Conservation (phyloP, 1,140 invertebrate species). For the Laodelphax striatellus region DNA sequence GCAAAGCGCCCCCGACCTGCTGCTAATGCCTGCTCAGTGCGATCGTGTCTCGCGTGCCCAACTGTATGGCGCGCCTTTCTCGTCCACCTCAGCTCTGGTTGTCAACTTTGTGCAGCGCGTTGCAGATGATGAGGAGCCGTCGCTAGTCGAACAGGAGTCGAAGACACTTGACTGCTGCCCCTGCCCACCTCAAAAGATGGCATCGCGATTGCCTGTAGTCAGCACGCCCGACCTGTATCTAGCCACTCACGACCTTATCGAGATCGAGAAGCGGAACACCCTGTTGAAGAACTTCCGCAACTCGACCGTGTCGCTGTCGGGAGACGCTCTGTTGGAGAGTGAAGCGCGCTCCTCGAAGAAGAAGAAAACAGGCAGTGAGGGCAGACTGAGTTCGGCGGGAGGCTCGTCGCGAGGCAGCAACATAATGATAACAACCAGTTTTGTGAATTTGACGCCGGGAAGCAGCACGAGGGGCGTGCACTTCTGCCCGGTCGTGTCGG, state of each 20-base stretch:
- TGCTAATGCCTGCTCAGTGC: slow-evolving; percentile 12
- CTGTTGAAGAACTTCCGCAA: slow-evolving; percentile 9
- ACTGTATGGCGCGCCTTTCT: slow-evolving; percentile 2
- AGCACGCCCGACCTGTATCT: slow-evolving; percentile 49
- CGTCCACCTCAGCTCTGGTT: slow-evolving; percentile 13
- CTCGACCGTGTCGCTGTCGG: slow-evolving; percentile 17
- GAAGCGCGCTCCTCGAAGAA: slow-evolving; percentile 12
- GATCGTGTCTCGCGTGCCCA: background rate
- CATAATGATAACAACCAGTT: slow-evolving; percentile 26
- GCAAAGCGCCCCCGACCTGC: slow-evolving; percentile 25
- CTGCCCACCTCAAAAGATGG: slow-evolving; percentile 21
- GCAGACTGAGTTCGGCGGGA: slow-evolving; percentile 15
- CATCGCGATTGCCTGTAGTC: slow-evolving; percentile 30
- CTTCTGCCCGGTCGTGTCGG: slow-evolving; percentile 57
- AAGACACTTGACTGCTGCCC: slow-evolving; percentile 26
- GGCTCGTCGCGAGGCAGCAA: slow-evolving; percentile 22
- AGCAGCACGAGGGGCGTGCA: slow-evolving; percentile 39
- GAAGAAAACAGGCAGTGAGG: slow-evolving; percentile 17
- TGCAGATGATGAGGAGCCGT: slow-evolving; percentile 16
- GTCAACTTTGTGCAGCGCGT: slow-evolving; percentile 5
- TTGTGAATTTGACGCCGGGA: slow-evolving; percentile 27
- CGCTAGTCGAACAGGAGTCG: background rate
- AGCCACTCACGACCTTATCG: slow-evolving; percentile 27
- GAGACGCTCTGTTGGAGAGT: slow-evolving; percentile 8
- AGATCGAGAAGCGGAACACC: slow-evolving; percentile 20